These are phyloP conservation scores for Falco biarmicus DNA, from an alignment of 2,797 vertebrate species.

Conservation along the genomic window DNA sequence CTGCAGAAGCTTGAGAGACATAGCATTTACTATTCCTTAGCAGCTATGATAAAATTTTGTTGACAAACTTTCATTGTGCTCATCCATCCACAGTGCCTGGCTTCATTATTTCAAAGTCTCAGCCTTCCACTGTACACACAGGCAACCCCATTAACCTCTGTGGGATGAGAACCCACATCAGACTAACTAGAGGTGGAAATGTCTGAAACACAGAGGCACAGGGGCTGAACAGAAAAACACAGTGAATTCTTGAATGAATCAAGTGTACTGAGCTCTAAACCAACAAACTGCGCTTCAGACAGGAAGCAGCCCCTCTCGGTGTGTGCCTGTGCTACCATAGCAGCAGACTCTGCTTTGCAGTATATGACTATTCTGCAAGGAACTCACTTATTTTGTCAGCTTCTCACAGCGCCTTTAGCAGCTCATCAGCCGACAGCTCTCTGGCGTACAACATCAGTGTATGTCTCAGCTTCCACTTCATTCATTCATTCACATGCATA, in stretches of 20 bases:
- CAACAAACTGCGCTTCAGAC: background rate
- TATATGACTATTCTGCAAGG: background rate
- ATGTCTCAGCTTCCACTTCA: background rate
- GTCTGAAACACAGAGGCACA: background rate
- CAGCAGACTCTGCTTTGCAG: background rate
- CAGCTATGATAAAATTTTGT: background rate
- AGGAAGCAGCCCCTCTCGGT: background rate
- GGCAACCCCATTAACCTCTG: background rate
- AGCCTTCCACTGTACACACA: background rate
- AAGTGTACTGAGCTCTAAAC: background rate
- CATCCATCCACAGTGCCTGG: background rate
- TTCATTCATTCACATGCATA: background rate
- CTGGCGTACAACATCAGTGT: fast-evolving
- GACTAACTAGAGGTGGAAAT: background rate
- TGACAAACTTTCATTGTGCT: background rate
- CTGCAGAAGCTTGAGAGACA: background rate
- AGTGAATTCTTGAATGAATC: background rate
- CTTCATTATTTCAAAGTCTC: background rate
- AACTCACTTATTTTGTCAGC: background rate
- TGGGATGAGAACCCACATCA: background rate
- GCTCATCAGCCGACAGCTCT: background rate
- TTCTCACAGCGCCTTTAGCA: background rate
- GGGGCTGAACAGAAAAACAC: background rate
- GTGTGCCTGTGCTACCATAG: background rate
- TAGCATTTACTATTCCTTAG: background rate